Percentiles rank a stretch among this genome's conserved stretches.
Conservation (phyloP, 2,888 invertebrate species). For the Cosmia trapezina region DNA sequence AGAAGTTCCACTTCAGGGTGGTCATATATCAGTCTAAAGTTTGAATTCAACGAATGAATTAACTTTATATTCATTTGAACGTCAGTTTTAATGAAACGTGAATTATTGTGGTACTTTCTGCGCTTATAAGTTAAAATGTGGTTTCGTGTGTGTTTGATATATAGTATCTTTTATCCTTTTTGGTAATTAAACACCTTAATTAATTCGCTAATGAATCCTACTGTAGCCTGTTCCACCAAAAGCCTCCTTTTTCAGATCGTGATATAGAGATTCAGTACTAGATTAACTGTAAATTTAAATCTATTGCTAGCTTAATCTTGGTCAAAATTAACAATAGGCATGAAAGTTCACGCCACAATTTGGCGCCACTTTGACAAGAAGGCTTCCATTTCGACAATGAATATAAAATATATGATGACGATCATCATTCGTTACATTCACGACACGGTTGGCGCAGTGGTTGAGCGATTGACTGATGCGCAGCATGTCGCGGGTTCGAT, state of each 20-base stretch:
- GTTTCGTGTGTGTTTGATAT: slow-evolving; percentile 29
- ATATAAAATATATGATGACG: too few relatives aligned
- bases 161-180: not conserved
- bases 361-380: too few relatives aligned
- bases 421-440: too few relatives aligned
- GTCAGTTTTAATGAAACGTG: slow-evolving; percentile 84
- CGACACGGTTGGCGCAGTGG: too few relatives aligned
- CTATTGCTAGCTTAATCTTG: not conserved
- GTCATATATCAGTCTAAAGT: slow-evolving; percentile 85
- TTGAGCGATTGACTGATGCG: too few relatives aligned
- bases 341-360: too few relatives aligned
- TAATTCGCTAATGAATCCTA: not conserved
- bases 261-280: not conserved
- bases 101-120: slow-evolving; percentile 77
- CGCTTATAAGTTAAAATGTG: slow-evolving; percentile 55
- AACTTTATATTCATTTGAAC: slow-evolving; percentile 81
- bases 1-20: slow-evolving; percentile 69
- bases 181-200: not conserved
- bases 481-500: too few relatives aligned
- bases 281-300: not conserved
- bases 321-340: too few relatives aligned
- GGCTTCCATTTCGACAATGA: too few relatives aligned
- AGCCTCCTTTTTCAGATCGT: not conserved
- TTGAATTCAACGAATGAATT: slow-evolving; percentile 81
- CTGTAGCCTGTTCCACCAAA: not conserved